These are phyloP conservation scores for Tineola bisselliella DNA, from an alignment of 2,888 invertebrate genomes.

Conservation along the genomic window DNA sequence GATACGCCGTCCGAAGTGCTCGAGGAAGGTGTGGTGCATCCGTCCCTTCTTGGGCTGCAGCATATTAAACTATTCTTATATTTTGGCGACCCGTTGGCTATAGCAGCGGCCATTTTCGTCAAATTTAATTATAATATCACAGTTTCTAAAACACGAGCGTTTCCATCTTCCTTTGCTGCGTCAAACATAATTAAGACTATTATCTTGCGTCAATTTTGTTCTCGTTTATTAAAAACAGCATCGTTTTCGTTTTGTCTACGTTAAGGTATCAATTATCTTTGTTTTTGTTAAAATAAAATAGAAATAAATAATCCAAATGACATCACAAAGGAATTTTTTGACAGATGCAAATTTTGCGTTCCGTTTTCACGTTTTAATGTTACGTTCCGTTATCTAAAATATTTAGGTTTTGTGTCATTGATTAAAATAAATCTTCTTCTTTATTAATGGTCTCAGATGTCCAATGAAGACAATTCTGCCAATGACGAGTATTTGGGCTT, in stretches of 20 bases:
- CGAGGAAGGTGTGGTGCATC: slow-evolving; percentile 59
- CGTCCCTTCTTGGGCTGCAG: slow-evolving; percentile 53
- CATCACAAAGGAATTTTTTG: not conserved
- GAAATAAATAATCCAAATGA: not conserved
- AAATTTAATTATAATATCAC: slow-evolving; percentile 15
- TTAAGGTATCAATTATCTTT: slow-evolving; percentile 1
- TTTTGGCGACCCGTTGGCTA: slow-evolving; percentile 57
- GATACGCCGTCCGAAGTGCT: slow-evolving; percentile 72
- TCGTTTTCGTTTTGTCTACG: slow-evolving; percentile 17
- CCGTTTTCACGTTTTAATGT: not conserved
- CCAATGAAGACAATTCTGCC: no score
- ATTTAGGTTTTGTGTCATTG: not conserved
- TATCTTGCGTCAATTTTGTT: not conserved
- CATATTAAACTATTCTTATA: slow-evolving; percentile 57
- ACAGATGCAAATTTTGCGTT: not conserved
- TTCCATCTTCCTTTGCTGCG: slow-evolving; percentile 16
- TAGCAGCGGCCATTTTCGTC: slow-evolving; percentile 44
- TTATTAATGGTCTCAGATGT: no score
- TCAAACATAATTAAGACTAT: slow-evolving; percentile 16
- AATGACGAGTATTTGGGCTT: not conserved
- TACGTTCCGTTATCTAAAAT: not conserved
- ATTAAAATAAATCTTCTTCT: no score
- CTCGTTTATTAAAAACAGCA: slow-evolving; percentile 18
- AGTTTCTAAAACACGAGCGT: slow-evolving; percentile 18
- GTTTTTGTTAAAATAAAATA: not conserved